phyloP scores from a whole-genome alignment of 2,888 invertebrate species.

The Argynnis bischoffii region DNA sequence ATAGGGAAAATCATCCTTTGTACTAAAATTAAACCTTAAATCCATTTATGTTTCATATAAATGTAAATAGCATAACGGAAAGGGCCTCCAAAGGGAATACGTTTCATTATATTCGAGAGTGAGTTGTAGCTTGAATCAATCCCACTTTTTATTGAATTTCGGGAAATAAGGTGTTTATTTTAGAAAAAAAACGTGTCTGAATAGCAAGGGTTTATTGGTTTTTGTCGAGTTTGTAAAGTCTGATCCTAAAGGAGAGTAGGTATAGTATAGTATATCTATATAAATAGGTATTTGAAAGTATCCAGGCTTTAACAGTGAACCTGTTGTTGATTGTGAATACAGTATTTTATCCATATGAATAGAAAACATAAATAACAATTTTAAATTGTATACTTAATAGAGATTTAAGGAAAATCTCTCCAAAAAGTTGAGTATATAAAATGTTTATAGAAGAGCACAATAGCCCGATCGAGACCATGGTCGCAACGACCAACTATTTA shows the following conservation, averaged over 20 bases:
- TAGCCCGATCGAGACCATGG: no score
- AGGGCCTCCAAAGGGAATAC: slow-evolving; percentile 54
- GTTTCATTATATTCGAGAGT: slow-evolving; percentile 52
- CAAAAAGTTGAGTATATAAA: no score
- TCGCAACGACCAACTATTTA: no score
- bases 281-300: not conserved
- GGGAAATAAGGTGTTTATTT: slow-evolving; percentile 38
- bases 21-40: slow-evolving; percentile 41
- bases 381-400: no score
- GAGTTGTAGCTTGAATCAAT: slow-evolving; percentile 54
- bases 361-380: no score
- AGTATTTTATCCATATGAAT: no score
- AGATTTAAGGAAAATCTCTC: no score
- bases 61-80: slow-evolving; percentile 60
- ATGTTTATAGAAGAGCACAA: no score
- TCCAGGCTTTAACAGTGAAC: not conserved
- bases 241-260: not conserved
- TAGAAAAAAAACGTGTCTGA: slow-evolving; percentile 25
- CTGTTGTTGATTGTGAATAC: not conserved
- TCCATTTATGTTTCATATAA: slow-evolving; percentile 64
- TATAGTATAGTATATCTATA: no score
- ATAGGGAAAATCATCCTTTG: slow-evolving; percentile 19
- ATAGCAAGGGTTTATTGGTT: slow-evolving; percentile 20
- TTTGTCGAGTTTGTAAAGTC: slow-evolving; percentile 9
- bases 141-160: slow-evolving; percentile 52